These are phyloP conservation scores for Dasyprocta punctata DNA, from an alignment of 2,113 vertebrate species.

Conservation along the genomic window DNA sequence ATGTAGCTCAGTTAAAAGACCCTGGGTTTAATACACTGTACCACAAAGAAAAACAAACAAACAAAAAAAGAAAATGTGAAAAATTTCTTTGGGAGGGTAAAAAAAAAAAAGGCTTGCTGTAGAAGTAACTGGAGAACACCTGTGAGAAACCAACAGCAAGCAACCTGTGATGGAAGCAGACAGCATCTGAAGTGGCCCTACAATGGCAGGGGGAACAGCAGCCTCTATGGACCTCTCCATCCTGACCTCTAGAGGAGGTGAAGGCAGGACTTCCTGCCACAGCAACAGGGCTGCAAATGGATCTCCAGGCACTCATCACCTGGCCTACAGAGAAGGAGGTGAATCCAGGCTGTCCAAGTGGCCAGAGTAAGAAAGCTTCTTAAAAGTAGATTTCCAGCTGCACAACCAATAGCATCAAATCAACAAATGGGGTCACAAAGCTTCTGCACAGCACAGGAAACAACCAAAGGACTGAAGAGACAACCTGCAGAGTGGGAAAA, in stretches of 20 bases:
- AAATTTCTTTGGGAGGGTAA: not conserved
- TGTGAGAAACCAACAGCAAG: not conserved
- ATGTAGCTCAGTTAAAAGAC: not conserved
- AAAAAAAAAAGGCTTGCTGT: not conserved
- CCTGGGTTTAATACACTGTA: not conserved
- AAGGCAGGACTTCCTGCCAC: not conserved
- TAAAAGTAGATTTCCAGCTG: not conserved
- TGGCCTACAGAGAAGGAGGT: not conserved
- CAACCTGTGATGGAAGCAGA: not conserved
- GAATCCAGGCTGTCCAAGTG: not conserved
- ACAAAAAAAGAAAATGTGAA: not conserved
- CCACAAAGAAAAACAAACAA: not conserved
- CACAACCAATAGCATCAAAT: not conserved
- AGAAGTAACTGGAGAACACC: not conserved
- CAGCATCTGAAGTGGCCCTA: no score
- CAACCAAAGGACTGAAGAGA: not conserved
- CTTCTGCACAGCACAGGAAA: not conserved
- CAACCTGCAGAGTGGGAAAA: not conserved
- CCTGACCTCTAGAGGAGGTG: not conserved
- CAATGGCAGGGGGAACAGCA: accelerated
- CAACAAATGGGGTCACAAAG: not conserved
- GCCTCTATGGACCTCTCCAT: no score
- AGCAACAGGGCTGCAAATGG: not conserved
- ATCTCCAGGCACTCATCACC: no score
- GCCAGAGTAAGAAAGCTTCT: not conserved